A percentile compares a stretch with the other conserved stretches of the same genome.
These are phyloP conservation scores for Chelonoidis abingdonii DNA, from an alignment of 2,113 vertebrate species.

Conservation along the genomic window DNA sequence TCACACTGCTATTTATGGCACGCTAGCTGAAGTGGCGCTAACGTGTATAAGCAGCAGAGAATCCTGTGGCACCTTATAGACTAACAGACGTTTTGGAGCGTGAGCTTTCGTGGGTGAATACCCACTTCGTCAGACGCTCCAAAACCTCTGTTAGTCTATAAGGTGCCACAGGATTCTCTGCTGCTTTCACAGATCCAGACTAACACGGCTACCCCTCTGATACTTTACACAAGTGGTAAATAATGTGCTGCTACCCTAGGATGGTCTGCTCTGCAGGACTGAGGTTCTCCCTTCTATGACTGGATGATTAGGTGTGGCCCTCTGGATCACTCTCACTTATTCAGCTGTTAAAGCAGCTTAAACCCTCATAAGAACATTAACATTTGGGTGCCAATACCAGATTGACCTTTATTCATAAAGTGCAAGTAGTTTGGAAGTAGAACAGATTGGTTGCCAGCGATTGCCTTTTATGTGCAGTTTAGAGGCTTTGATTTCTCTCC, in stretches of 20 bases:
- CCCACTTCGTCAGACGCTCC: no score
- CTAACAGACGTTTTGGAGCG: no score
- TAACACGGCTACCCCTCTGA: no score
- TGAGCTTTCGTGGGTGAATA: no score
- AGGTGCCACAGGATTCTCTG: no score
- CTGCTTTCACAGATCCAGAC: no score
- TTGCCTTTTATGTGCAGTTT: conserved; percentile 86
- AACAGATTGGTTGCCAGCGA: conserved; percentile 86
- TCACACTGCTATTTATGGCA: no score
- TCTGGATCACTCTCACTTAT: conserved; percentile 82
- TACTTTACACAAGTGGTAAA: background rate
- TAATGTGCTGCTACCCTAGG: background rate
- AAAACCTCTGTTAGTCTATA: no score
- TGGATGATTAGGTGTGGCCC: conserved; percentile 79
- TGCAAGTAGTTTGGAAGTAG: conserved; percentile 85
- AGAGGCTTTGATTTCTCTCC: conserved; percentile 85
- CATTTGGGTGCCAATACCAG: conserved; percentile 87
- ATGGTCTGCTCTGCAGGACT: background rate
- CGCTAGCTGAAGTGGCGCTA: no score
- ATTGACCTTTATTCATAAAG: conserved; percentile 88
- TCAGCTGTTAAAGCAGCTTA: conserved; percentile 89
- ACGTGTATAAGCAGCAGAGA: no score
- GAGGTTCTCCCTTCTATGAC: conserved; percentile 37
- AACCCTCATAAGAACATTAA: conserved; percentile 87
- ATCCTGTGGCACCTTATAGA: no score